Base-by-base conservation (phyloP, 64 coral and sea anemone species). In the Montipora sp. region DNA sequence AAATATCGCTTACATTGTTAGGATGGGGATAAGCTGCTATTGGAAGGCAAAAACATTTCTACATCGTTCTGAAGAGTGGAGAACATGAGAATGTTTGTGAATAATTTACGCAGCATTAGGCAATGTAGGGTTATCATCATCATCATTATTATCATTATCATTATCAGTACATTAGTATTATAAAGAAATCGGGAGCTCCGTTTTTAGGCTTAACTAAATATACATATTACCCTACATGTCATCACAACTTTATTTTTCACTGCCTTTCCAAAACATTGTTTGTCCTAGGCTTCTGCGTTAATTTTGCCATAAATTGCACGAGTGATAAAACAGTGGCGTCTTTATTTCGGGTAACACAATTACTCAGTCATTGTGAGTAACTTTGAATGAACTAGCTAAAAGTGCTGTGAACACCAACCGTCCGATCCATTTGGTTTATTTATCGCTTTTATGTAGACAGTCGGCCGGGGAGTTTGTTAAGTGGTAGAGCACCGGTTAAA, bases 391-490 rank as follows among this genome's bases (percentile, higher is more conserved):
- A 57, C 5, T 57, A 57, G 53, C 53, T 57, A 24, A 24, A 24
- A 1, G 1, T 24, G 24, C 24, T 1, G 24, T 24, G 24, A 24
- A 24, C 24, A 24, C 24, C 53, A 57, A 7, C 53, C 53, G 0
- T 57, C 53, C 53, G 53, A 71, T 71, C 68, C 15, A 71, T 71
- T 71, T 2, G 68, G 68, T 13, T 71, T 71, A 71, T 71, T 71
- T 71, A 19, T 71, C 68, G 68, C 68, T 71, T 71, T 23, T 71
- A 71, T 71, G 68, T 71, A 71, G 68, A 71, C 68, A 71, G 68
- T 71, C 68, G 15, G 68, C 68, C 18, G 68, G 68, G 68, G 68
- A 71, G 68, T 14, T 71, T 71, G 8, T 71, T 71, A 71, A 1
- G 68, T 71, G 59, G 59, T 63, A 2, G 59, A 63, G 59, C 59